Evolutionary conservation across 2,888 invertebrate genomes (phyloP).

Genomic region (Mesorhabditis sp.): DNA sequence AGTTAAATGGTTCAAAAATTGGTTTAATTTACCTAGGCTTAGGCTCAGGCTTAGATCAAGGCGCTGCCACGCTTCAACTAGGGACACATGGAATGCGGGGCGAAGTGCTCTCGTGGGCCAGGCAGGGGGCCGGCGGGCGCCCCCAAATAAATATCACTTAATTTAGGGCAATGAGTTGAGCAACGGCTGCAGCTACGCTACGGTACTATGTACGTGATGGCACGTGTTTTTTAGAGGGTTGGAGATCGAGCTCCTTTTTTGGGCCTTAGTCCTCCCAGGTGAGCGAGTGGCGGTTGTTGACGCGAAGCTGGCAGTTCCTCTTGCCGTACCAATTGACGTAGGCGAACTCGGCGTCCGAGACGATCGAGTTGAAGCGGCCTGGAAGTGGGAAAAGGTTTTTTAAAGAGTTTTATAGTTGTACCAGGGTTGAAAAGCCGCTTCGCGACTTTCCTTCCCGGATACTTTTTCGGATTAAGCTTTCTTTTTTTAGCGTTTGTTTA

Average conservation of each 20-base stretch:
- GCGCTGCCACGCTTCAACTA: too few species aligned
- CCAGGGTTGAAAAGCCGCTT: background rate
- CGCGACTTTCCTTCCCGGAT: background rate
- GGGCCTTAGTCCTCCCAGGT: conserved; percentile 54
- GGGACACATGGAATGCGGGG: background rate
- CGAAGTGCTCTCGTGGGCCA: background rate
- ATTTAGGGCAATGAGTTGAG: background rate
- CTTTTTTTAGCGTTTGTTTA: background rate
- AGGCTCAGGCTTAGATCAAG: too few species aligned
- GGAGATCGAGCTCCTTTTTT: background rate
- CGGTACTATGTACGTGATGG: background rate
- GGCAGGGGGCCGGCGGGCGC: too few species aligned
- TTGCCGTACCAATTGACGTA: conserved; percentile 54
- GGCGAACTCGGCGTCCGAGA: conserved; percentile 56
- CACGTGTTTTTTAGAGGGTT: background rate
- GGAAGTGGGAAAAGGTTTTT: background rate
- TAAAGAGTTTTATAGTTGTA: background rate
- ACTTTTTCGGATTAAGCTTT: background rate
- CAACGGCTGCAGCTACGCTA: background rate
- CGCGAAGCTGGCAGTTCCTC: conserved; percentile 54
- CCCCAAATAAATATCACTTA: background rate
- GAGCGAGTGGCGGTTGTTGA: conserved; percentile 51
- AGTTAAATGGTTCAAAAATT: too few species aligned
- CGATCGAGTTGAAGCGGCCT: conserved; percentile 55
- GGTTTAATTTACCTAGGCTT: too few species aligned